Base-by-base conservation (phyloP, 1,140 invertebrate genomes). In the Pararge aegeria region DNA sequence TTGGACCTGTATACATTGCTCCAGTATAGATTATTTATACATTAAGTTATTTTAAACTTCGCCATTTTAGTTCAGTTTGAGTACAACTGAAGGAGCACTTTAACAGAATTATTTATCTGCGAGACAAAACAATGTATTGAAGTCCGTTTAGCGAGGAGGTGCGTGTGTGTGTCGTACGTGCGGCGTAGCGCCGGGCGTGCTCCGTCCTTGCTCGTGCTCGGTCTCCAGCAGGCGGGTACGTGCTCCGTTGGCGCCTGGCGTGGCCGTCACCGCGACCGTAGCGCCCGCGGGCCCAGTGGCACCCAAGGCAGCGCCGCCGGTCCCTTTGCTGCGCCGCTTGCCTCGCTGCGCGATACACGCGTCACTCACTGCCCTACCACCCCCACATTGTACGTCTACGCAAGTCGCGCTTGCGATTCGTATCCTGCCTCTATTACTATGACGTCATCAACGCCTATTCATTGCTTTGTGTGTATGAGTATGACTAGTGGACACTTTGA, bases 201-300 rank as follows among this genome's bases (percentile, higher is more conserved):
- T 89, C 73, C 87, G 83, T 59, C 87, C 89, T 73, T 78, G 75
- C 70, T 87, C 86, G 62, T 76, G 78, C 83, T 89, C 89, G 46
- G 74, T 70, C 54, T 87, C 84, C 66, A 90, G 79, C 64, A 89
- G 82, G 6, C 81, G 75, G 51, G 81, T 81, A 52, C 80, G 74
- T 66, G 66, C 66, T 46, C 63, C 64, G 27, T 58, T 42, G 13
- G 42, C 54, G 38, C 44, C 46, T 55, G 24, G 29, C 48, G 62
- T 10, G 50, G 40, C 55, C 29, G 44, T 58, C 58, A 34, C 55
- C 51, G 34, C 44, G 30, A 20, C 29, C 21, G 62, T 30, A 15
- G 37, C 56, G 29, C 56, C 60, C 7, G 10, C 30, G 52, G 58
- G 15, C 50, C 42, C 55, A 9, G 38, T 12, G 0, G 15, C 19